Evolutionary conservation across 2,888 invertebrate species (phyloP).

Genomic region (Miltochrista miniata): DNA sequence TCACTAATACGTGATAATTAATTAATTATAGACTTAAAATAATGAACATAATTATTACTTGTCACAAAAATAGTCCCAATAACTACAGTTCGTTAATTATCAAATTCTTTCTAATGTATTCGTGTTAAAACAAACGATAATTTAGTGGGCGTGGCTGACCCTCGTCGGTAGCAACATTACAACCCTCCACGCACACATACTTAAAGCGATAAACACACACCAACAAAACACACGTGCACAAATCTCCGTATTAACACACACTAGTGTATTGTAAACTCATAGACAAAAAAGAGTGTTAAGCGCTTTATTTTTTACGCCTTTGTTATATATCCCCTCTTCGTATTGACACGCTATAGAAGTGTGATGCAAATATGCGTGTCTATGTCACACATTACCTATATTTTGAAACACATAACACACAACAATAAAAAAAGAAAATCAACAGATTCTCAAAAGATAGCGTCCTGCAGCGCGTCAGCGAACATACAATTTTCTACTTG

Average conservation of each 20-base stretch:
- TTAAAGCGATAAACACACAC: conserved; percentile 16
- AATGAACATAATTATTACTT: neutral
- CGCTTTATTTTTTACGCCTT: conserved; percentile 76
- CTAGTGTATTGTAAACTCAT: conserved; percentile 48
- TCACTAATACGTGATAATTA: too few relatives aligned
- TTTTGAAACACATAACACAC: too few relatives aligned
- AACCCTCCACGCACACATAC: conserved; percentile 49
- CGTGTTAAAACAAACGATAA: conserved; percentile 66
- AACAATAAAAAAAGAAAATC: neutral
- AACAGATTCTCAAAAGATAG: conserved; percentile 33
- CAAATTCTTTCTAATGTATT: conserved; percentile 33
- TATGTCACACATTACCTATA: conserved; percentile 13
- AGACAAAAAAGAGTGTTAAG: conserved; percentile 72
- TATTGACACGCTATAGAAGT: conserved; percentile 44
- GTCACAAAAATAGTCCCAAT: neutral
- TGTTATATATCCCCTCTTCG: conserved; percentile 55
- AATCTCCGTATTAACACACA: conserved; percentile 44
- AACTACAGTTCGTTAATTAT: conserved; percentile 5
- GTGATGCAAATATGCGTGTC: conserved; percentile 25
- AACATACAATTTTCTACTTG: conserved; percentile 15
- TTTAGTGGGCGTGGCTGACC: conserved; percentile 68
- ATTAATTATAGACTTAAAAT: too few relatives aligned
- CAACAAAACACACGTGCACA: conserved; percentile 36
- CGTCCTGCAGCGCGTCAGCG: conserved; percentile 20
- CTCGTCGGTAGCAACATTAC: conserved; percentile 63